These are phyloP conservation scores for Sylvia borin DNA, from an alignment of 2,797 vertebrate genomes.

Conservation along the genomic window DNA sequence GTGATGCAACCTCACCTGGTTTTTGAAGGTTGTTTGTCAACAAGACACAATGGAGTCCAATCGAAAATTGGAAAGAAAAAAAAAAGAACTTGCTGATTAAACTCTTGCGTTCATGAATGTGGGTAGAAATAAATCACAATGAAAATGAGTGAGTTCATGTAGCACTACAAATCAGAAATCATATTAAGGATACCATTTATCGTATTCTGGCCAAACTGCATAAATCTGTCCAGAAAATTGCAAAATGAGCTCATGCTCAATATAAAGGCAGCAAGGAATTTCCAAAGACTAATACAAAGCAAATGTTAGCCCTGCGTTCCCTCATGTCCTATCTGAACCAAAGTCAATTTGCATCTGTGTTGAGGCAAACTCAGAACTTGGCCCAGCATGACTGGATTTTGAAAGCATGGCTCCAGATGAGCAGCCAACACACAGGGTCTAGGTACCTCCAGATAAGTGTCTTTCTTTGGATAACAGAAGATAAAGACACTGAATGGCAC, in stretches of 20 bases:
- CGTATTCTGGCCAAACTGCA: background rate
- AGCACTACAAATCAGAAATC: constrained; percentile 18
- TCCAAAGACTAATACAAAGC: background rate
- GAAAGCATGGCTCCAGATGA: background rate
- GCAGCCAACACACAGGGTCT: background rate
- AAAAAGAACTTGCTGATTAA: background rate
- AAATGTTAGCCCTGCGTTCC: background rate
- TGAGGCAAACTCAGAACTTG: background rate
- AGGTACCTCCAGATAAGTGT: background rate
- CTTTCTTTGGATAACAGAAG: background rate
- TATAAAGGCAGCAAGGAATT: background rate
- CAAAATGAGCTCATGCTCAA: constrained; percentile 15
- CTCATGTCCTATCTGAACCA: background rate
- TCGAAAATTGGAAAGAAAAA: background rate
- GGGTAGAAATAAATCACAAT: background rate
- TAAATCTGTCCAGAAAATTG: constrained; percentile 21
- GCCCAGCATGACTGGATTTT: background rate
- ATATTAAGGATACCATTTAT: constrained; percentile 9
- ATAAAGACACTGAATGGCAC: background rate
- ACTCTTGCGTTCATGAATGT: background rate
- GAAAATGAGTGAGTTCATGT: background rate
- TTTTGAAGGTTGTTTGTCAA: background rate
- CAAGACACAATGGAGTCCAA: background rate
- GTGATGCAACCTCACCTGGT: background rate
- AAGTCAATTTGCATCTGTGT: background rate